These are phyloP conservation scores for Cyphomyrus plagiostoma DNA, from an alignment of 2,113 vertebrate species.

Conservation along the genomic window DNA sequence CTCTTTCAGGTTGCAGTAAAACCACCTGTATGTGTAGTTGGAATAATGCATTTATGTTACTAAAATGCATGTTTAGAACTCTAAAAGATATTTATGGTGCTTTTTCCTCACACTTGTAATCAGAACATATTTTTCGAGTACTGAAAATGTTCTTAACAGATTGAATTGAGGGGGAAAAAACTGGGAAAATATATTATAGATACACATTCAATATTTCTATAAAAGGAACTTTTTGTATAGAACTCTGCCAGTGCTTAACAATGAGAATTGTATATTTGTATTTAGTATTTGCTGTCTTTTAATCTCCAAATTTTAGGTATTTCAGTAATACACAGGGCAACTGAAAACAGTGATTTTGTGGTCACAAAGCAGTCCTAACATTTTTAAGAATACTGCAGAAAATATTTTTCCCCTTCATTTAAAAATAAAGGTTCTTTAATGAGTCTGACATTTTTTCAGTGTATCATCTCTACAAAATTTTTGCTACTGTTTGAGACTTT, in stretches of 20 bases:
- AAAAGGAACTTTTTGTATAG: neutral
- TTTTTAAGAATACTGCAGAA: neutral
- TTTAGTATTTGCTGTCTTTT: neutral
- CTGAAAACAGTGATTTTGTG: neutral
- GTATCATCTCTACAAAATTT: neutral
- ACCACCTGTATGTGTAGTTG: neutral
- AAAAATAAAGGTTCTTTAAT: neutral
- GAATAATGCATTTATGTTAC: neutral
- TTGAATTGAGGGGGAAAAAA: neutral
- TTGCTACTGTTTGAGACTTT: neutral
- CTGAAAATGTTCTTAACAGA: neutral
- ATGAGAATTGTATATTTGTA: neutral
- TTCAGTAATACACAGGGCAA: neutral
- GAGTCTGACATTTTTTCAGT: neutral
- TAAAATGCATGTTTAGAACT: neutral
- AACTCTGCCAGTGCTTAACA: neutral
- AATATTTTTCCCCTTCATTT: neutral
- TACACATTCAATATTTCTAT: neutral
- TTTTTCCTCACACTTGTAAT: neutral
- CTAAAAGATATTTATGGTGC: neutral
- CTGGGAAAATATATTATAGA: neutral
- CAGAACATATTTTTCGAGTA: neutral
- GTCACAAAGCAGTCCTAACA: neutral
- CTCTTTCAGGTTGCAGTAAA: neutral
- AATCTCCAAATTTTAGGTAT: neutral